Conservation (phyloP, 2,888 invertebrate genomes). For the Clistopyga incitator region DNA sequence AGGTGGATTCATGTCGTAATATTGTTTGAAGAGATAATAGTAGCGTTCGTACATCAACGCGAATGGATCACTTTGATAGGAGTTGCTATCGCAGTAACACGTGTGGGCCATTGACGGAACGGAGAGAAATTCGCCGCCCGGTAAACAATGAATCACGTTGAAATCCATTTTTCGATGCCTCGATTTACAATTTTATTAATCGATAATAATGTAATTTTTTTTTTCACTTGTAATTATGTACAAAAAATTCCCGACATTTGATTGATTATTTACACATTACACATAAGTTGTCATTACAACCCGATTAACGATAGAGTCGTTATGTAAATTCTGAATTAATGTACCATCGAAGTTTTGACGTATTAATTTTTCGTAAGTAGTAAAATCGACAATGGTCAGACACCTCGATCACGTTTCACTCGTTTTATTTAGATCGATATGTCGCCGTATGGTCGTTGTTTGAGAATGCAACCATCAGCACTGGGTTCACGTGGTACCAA, state of each 20-base stretch:
- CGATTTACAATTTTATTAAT: neutral
- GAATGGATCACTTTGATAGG: conserved; percentile 62
- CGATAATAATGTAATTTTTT: neutral
- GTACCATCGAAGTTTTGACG: neutral
- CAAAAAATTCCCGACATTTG: neutral
- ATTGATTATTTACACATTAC: neutral
- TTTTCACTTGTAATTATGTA: neutral
- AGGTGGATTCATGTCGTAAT: conserved; percentile 64
- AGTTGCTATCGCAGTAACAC: conserved; percentile 40
- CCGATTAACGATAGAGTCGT: neutral
- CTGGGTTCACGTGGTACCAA: conserved; percentile 44
- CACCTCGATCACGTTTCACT: neutral
- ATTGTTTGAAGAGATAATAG: conserved; percentile 57
- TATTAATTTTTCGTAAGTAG: conserved; percentile 45
- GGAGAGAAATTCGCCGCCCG: conserved; percentile 41
- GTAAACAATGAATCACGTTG: conserved; percentile 59
- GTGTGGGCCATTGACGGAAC: conserved; percentile 25
- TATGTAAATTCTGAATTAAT: neutral
- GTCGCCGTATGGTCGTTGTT: conserved; percentile 1
- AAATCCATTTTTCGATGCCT: conserved; percentile 63
- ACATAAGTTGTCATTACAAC: neutral
- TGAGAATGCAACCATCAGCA: conserved; percentile 10
- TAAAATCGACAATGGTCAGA: conserved; percentile 44
- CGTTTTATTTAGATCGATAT: neutral
- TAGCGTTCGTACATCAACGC: conserved; percentile 64